Evolutionary conservation across 2,113 vertebrate species (phyloP), one percentile per base, ranked within the genome.

Genomic region (Ramphastos sulfuratus): DNA sequence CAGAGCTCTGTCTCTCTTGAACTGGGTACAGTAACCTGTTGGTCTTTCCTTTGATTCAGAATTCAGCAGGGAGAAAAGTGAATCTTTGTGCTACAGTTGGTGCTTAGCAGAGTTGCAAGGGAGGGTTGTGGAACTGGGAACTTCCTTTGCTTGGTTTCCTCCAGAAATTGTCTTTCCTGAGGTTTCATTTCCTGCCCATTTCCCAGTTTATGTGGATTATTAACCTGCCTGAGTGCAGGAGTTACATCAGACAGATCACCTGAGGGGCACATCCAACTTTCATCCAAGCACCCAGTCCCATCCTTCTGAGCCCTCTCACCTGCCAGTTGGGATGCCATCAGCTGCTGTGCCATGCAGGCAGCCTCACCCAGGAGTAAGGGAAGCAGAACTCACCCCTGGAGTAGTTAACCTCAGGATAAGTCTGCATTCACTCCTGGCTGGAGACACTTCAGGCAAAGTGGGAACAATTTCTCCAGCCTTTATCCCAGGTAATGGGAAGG

Each of bases 361-460:
- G 77, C 87, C 81, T 90, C 93, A 87, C 83, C 88, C 89, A 72
- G 70, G 17, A 86, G 24, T 64, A 73, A 65, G 59, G 71, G 73
- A 56, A 39, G 7, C 75, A 39, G 94, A 80, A 90, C 59, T 71
- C 95, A 86, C 82, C 94, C 70, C 17, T 10, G 55, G 66, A 66
- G 63, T 70, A 66, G 85, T 78, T 71, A 91, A 87, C 88, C 84
- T 59, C 94, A 85, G 85, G 89, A 94, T 90, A 92, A 91, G 94
- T 89, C 87, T 74, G 65, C 90, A 78, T 67, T 60, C 78, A 35
- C 61, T 83, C 28, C 70, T 90, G 87, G 66, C 85, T 67, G 48
- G 39, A 90, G 78, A 86, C 72, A 64, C 70, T 67, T 89, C 21
- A 48, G 93, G 89, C 87, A 74, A 35, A 70, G 52, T 5, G 67